Base-by-base conservation (phyloP, 2,113 vertebrate genomes). In the Campylorhamphus procurvoides region DNA sequence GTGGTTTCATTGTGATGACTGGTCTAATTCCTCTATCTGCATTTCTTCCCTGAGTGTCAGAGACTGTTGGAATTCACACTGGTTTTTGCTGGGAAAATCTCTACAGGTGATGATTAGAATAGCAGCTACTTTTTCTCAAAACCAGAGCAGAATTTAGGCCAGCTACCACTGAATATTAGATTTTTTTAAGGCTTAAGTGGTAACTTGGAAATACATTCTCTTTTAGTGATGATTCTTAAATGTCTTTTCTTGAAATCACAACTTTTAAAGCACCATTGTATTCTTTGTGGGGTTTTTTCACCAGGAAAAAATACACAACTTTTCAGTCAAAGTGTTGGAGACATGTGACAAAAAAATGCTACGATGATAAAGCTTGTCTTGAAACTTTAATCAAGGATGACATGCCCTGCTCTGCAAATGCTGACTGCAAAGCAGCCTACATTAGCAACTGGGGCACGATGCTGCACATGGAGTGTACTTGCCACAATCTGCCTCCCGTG, bases 371-470 rank as follows among this genome's bases (percentile, higher is more conserved):
- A 35, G 94, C 89, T 28, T 98, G 98, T 59, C 98, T 98, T 37
- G 87, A 98, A 63, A 94, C 83, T 27, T 92, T 97, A 71, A 96
- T 97, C 90, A 94, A 97, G 49, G 97, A 93, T 20, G 97, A 97
- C 23, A 49, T 98, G 42, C 97, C 97, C 31, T 98, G 98, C 49
- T 98, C 98, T 23, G 96, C 94, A 60, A 96, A 94, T 1, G 6
- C 96, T 35, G 98, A 98, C n/a, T 99, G 99, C 97, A 98, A 87
- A 97, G 97, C 44, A n/a, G 98, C 99, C 52, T 99, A 98, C 56
- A n/a, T 99, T 10, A 97, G 93, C 33, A 98, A 76, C 49, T 93
- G 99, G 69, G 99, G 99, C 42, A 99, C 98, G 0, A 8, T 95
- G 23, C 98, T 99, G 66, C 98, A 98, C 23, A 39, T 90, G 9